These are phyloP conservation scores for Poeciliopsis occidentalis DNA, from an alignment of 2,113 vertebrate genomes.

Conservation along the genomic window DNA sequence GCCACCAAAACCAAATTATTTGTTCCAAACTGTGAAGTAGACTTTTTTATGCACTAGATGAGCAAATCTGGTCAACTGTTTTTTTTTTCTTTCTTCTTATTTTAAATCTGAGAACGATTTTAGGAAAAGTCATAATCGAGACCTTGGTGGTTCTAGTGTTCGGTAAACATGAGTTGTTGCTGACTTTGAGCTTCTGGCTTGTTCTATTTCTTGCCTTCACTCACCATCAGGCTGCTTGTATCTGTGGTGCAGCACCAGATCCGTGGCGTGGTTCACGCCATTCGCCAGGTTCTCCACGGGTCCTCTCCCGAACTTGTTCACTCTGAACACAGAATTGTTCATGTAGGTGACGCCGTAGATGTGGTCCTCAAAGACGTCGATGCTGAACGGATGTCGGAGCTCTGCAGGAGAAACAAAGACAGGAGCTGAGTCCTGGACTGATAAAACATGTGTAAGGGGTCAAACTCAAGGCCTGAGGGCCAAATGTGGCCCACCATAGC, in stretches of 20 bases:
- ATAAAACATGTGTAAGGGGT: background rate
- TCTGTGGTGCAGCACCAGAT: constrained; percentile 93
- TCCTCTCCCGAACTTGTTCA: constrained; percentile 94
- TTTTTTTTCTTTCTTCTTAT: too few relatives aligned
- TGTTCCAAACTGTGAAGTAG: too few relatives aligned
- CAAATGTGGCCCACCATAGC: too few relatives aligned
- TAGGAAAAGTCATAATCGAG: background rate
- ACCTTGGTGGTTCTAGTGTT: background rate
- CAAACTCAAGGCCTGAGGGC: too few relatives aligned
- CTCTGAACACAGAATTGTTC: constrained; percentile 94
- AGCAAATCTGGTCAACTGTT: too few relatives aligned
- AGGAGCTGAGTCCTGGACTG: background rate
- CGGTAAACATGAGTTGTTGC: background rate
- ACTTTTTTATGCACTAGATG: too few relatives aligned
- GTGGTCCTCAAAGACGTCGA: constrained; percentile 96
- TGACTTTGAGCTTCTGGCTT: background rate
- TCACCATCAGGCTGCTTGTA: constrained; percentile 95
- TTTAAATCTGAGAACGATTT: background rate
- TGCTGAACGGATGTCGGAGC: constrained; percentile 94
- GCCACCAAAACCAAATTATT: too few relatives aligned
- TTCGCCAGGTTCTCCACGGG: constrained; percentile 88
- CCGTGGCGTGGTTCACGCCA: constrained; percentile 93
- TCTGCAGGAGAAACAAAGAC: constrained; percentile 64
- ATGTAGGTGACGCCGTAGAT: constrained; percentile 96
- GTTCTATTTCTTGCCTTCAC: constrained; percentile 33